Base-by-base conservation (phyloP, 2,888 invertebrate genomes). In the Osmoderma eremita region DNA sequence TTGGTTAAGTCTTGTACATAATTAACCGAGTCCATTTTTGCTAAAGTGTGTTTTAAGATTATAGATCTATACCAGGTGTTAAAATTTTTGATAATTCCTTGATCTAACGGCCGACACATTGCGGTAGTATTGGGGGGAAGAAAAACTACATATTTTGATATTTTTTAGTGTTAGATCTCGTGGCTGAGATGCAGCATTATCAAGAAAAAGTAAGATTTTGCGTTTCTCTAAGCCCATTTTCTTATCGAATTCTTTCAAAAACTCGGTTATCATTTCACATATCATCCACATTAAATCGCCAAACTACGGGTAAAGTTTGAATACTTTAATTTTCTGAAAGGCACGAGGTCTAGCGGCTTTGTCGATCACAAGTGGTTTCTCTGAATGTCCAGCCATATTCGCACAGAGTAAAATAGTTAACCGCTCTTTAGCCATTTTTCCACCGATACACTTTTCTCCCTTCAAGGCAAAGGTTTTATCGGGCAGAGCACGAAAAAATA, bases 271-370 rank as follows among this genome's bases (percentile, higher is more conserved):
- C 2, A 71, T 66, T 15, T 50, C 65, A 30, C 30, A n/a, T 41
- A 65, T 72, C 70, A 69, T 70, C 69, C 70, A 72, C 70, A 51
- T 72, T 71, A 10, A 56, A 67, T 48, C 48, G 30, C 67, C 65
- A 66, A 15, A 13, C 63, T 22, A 24, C 65, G 2, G 68, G 64
- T 56, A 66, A 67, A 36, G 22, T 13, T 2, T 65, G 20, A 12
- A 64, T 4, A 48, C n/a, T n/a, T 17, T 12, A 30, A 67, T 12
- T 22, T 63, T 66, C 50, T 66, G 50, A 39, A 70, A 66, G 38
- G 65, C 58, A 8, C 68, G n/a, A n/a, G n/a, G 17, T 5, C 24
- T 4, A 24, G 5, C 24, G 5, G 5, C 5, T 24, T 24, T 24
- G 3, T 5, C 5, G 3, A 24, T 24, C 24, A 24, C 24, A 24